Base-by-base conservation (phyloP, 1,140 invertebrate genomes). In the Drosophila auraria region DNA sequence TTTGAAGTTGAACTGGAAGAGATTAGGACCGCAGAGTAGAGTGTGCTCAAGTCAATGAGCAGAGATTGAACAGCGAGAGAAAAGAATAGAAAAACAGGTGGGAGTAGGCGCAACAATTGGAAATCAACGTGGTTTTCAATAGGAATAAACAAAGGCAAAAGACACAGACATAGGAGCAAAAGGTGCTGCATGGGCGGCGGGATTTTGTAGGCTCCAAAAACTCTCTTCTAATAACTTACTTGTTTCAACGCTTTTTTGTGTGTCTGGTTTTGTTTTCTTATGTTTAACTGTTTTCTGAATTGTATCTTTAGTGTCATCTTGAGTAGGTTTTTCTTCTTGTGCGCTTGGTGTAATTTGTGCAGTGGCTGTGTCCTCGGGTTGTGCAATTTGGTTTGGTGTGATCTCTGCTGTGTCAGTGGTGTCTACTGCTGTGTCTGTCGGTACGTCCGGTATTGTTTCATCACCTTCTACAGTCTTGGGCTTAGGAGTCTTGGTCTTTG, bases 271-370 rank as follows among this genome's bases (percentile, higher is more conserved):
- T 73, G 87, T 82, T 91, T 91, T 91, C 61, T 90, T 90, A 91
- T 90, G 86, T 79, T 90, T 90, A 82, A 90, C 61, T 91, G 87
- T 80, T 90, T 91, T 90, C 49, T 91, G 86, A 80, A 77, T 64
- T 75, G 79, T 90, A 73, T 89, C 84, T 83, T 70, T 83, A 79
- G 84, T 89, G 84, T 89, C 84, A 83, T 90, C 86, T 86, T 84
- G 84, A 89, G 84, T 78, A 58, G 84, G 60, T 81, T 53, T 78
- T 44, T 90, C 86, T 80, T 90, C 86, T 80, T 90, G 87, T 86
- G 84, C 84, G 78, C 84, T 89, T 89, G 86, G 86, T 90, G 86
- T 90, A 82, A 91, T 91, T 80, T 91, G 87, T 90, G 87, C 87
- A 64, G 82, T 90, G 87, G 87, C 76, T 91, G 86, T 90, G 86